A percentile compares a stretch with the other conserved stretches of the same genome.
phyloP scores from a whole-genome alignment of 2,888 invertebrate genomes.

The Epicampocera succincta region DNA sequence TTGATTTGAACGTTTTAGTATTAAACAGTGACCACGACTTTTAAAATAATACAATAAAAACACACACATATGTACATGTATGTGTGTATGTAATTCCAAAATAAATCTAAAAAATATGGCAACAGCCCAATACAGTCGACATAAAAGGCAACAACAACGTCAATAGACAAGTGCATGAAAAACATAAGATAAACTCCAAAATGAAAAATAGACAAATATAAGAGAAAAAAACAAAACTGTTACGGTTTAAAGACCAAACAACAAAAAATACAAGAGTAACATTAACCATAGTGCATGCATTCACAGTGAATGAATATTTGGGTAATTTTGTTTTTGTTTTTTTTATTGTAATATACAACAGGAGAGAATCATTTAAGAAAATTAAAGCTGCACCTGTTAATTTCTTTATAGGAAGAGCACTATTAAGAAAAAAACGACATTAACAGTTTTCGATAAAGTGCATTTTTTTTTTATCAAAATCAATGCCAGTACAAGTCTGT shows the following conservation, averaged over 20 bases:
- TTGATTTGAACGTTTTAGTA: conserved; percentile 12
- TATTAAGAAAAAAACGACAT: conserved; percentile 41
- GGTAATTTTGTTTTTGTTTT: conserved; percentile 27
- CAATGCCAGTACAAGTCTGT: conserved; percentile 26
- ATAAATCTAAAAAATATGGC: conserved; percentile 46
- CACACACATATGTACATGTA: no score
- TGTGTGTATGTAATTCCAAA: background rate
- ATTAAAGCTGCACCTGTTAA: conserved; percentile 63
- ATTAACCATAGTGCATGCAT: conserved; percentile 9
- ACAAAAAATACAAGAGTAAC: conserved; percentile 8
- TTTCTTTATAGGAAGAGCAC: conserved; percentile 43
- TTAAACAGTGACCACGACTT: conserved; percentile 40
- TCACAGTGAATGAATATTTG: conserved; percentile 22
- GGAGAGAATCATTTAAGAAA: conserved; percentile 40
- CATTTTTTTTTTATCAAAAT: conserved; percentile 16
- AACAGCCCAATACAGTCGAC: conserved; percentile 25
- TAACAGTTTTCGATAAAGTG: conserved; percentile 39
- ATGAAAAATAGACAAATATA: conserved; percentile 4
- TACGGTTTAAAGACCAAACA: conserved; percentile 53
- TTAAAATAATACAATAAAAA: background rate
- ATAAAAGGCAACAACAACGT: conserved; percentile 13
- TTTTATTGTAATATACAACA: conserved; percentile 9
- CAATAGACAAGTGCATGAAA: conserved; percentile 52
- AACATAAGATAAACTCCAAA: conserved; percentile 9
- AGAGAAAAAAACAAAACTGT: conserved; percentile 42